phyloP scores from a whole-genome alignment of 2,113 vertebrate genomes.

The Sander lucioperca region DNA sequence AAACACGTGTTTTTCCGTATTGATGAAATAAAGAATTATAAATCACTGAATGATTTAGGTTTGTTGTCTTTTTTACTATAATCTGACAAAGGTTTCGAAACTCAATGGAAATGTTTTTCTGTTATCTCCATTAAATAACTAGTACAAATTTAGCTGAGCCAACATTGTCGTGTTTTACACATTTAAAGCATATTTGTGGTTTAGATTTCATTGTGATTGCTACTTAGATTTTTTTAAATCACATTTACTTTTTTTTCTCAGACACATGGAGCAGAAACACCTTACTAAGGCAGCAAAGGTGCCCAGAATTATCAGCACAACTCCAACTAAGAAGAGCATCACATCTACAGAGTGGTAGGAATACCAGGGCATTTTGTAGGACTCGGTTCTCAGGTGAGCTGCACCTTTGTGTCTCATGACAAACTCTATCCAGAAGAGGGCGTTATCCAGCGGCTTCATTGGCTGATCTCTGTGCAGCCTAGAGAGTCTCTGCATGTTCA shows the following conservation, averaged over 20 bases:
- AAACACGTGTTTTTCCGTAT: background rate
- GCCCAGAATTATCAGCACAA: conserved; percentile 37
- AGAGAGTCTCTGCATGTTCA: conserved; percentile 82
- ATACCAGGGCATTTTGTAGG: conserved; percentile 77
- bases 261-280: conserved; percentile 36
- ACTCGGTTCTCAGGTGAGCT: conserved; percentile 72
- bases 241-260: conserved; percentile 31
- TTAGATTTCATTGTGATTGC: background rate
- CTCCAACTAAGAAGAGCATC: conserved; percentile 44
- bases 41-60: background rate
- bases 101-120: background rate
- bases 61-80: background rate
- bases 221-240: conserved; percentile 21
- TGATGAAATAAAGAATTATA: background rate
- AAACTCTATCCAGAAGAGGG: conserved; percentile 82
- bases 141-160: background rate
- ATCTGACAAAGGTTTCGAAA: background rate
- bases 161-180: background rate
- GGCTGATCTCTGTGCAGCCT: conserved; percentile 77
- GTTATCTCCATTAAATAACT: background rate
- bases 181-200: background rate
- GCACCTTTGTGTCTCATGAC: conserved; percentile 81
- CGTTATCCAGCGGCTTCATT: conserved; percentile 61
- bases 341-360: conserved; percentile 78
- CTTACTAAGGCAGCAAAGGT: conserved; percentile 18